Conservation (phyloP, 1,140 invertebrate genomes). For the Drosophila saltans region DNA sequence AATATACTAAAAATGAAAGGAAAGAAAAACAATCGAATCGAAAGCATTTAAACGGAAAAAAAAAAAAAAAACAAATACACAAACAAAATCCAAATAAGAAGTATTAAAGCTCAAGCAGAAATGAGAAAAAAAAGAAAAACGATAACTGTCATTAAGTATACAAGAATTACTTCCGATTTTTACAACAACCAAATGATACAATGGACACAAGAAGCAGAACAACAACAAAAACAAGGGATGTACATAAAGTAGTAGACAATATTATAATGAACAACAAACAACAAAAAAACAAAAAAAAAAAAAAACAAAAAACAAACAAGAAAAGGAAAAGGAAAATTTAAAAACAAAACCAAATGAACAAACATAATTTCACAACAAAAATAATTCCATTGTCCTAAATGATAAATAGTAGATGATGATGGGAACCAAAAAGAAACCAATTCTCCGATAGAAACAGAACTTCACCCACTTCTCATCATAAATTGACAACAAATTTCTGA, state of each 20-base stretch:
- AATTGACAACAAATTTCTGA: constrained; percentile 66
- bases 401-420: constrained; percentile 15
- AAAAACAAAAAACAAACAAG: constrained; percentile 19
- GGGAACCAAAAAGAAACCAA: constrained; percentile 17
- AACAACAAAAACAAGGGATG: constrained; percentile 82
- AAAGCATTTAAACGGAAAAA: constrained; percentile 63
- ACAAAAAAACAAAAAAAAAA: constrained; percentile 14
- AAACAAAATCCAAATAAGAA: constrained; percentile 33
- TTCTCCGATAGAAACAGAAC: constrained; percentile 20
- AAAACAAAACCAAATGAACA: neutral
- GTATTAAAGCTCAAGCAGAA: constrained; percentile 67
- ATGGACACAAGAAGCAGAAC: constrained; percentile 67
- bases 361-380: constrained; percentile 37
- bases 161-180: constrained; percentile 42
- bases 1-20: constrained; percentile 21
- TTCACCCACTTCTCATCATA: constrained; percentile 46
- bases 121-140: constrained; percentile 10
- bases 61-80: constrained; percentile 41
- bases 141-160: constrained; percentile 50
- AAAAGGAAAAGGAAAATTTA: constrained; percentile 7
- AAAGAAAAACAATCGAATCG: constrained; percentile 62
- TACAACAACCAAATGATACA: constrained; percentile 50
- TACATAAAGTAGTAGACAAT: constrained; percentile 82
- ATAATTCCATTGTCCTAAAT: constrained; percentile 57
- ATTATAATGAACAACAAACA: constrained; percentile 58